phyloP scores from a whole-genome alignment of 2,797 vertebrate species.

The Erpetoichthys calabaricus region DNA sequence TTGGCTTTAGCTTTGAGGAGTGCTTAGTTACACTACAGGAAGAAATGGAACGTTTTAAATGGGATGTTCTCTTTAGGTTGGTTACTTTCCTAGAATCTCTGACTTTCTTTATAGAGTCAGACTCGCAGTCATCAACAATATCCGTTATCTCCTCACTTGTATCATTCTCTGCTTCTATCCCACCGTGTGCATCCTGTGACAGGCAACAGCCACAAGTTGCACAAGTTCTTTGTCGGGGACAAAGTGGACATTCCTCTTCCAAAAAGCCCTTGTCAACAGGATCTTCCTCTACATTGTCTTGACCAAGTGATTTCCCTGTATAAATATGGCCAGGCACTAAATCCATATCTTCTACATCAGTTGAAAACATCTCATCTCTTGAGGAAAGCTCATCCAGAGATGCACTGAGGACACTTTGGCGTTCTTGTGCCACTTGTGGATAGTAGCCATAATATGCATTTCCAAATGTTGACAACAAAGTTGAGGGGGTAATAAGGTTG shows the following conservation, averaged over 20 bases:
- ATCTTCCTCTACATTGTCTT: conserved; percentile 14
- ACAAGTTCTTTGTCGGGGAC: conserved; percentile 30
- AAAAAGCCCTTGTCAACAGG: conserved; percentile 1
- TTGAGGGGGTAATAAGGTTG: conserved; percentile 10
- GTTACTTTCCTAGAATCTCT: conserved; percentile 24
- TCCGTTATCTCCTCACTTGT: conserved; percentile 33
- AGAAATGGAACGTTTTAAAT: conserved; percentile 11
- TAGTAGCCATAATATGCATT: conserved; percentile 38
- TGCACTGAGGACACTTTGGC: conserved; percentile 52
- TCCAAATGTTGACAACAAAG: conserved; percentile 21
- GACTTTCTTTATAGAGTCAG: conserved; percentile 26
- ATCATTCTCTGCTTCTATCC: conserved; percentile 26
- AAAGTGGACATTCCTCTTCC: conserved; percentile 19
- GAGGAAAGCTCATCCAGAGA: conserved; percentile 59
- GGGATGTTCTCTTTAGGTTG: conserved; percentile 7
- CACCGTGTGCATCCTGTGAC: conserved; percentile 24
- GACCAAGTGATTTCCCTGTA: conserved; percentile 18
- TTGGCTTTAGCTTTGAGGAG: conserved; percentile 23
- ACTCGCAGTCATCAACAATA: conserved; percentile 15
- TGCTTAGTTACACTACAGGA: conserved; percentile 20
- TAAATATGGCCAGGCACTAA: conserved; percentile 37
- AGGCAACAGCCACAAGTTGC: conserved; percentile 44
- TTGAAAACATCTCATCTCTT: conserved; percentile 58
- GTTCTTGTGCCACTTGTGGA: conserved; percentile 35
- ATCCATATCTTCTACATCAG: conserved; percentile 48